These are phyloP conservation scores for Pandion haliaetus DNA, from an alignment of 2,113 vertebrate species.

Conservation along the genomic window DNA sequence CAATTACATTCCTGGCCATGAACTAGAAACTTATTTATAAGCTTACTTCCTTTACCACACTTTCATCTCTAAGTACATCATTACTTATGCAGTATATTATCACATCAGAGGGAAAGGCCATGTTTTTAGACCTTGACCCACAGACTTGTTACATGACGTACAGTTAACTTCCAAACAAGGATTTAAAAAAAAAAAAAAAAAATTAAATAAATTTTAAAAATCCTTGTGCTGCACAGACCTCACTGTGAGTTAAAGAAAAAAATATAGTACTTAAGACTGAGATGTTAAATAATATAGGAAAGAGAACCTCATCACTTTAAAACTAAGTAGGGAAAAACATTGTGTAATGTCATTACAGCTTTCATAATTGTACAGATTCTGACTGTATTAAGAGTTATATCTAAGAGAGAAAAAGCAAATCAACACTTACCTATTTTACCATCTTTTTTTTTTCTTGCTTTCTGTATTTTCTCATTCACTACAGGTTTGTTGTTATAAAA, in stretches of 20 bases:
- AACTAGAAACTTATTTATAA: neutral
- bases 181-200: neutral
- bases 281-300: neutral
- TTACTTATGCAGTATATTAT: neutral
- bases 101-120: neutral
- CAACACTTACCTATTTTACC: neutral
- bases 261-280: neutral
- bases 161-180: neutral
- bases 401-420: neutral
- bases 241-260: neutral
- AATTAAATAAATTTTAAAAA: neutral
- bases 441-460: neutral
- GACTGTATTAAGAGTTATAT: neutral
- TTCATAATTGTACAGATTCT: neutral
- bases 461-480: neutral
- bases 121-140: neutral
- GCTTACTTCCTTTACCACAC: neutral
- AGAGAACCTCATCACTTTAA: neutral
- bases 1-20: neutral
- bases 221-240: neutral
- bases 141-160: neutral
- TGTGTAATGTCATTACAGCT: neutral
- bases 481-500: neutral
- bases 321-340: neutral
- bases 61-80: neutral